Base-by-base conservation (phyloP, 1,140 invertebrate species). In the Neodiprion fabricii region DNA sequence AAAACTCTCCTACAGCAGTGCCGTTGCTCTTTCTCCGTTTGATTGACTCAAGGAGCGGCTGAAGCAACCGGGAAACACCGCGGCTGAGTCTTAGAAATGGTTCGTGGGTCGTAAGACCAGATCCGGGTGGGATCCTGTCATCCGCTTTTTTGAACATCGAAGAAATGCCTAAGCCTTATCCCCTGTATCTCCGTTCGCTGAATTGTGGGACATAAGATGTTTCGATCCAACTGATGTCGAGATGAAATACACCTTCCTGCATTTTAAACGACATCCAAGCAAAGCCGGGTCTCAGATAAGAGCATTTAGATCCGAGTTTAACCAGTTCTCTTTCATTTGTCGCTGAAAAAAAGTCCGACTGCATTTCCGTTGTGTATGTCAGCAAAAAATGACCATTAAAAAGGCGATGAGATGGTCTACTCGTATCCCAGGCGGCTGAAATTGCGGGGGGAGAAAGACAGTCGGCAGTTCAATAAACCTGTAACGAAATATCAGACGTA, bases 401-500 rank as follows among this genome's bases (percentile, higher is more conserved):
- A 40, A 2, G 28, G 28, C 28, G 5, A 5, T 40, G 28, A 40
- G 28, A 40, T 40, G 28, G 28, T 40, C 28, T 40, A 0, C 28
- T 40, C 28, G 5, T 4, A 40, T 40, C 28, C 28, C 1, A 40
- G 28, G 28, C 28, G 5, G 28, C 28, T 40, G 28, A 40, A 5
- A 40, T 40, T 7, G 1, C 9, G 8, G 11, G 11, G 21, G 8
- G 3, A 28, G 67, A 23, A 68, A 12, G 21, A 17, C 2, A 71
- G 70, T n/a, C 17, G 9, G 9, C 48, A 71, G 14, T 14, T 71
- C 70, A 14, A 48, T n/a, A 48, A 71, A 48, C 48, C 48, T n/a
- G 70, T 14, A 17, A 17, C 28, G 11, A 69, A 73, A 76, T 75
- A 75, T 75, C 76, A 67, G 66, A 14, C 17, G 14, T 61, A 12